Conservation (phyloP, 2,113 vertebrate genomes). For the Ia io region DNA sequence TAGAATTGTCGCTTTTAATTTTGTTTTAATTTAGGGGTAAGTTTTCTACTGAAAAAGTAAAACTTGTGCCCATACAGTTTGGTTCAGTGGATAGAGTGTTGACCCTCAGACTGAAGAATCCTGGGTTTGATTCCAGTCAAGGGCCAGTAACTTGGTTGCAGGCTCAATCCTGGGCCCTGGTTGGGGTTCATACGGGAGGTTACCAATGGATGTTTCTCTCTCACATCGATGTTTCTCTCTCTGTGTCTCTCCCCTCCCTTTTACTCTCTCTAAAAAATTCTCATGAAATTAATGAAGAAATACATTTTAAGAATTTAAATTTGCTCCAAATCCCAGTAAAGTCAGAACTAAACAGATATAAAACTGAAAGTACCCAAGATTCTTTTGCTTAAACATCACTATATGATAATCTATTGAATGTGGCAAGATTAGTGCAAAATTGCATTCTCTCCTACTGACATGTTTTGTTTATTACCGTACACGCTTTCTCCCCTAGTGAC, state of each 20-base stretch:
- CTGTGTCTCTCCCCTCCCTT: background rate
- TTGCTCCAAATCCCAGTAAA: background rate
- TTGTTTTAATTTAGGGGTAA: background rate
- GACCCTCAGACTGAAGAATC: background rate
- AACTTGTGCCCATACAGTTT: background rate
- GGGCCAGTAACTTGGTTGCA: too few relatives aligned
- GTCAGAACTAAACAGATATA: background rate
- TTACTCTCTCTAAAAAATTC: too few relatives aligned
- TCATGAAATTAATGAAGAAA: background rate
- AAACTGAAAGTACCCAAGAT: background rate
- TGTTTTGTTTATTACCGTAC: background rate
- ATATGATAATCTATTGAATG: background rate
- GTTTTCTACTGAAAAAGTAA: background rate
- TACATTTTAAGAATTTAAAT: background rate
- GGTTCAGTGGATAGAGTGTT: too few relatives aligned
- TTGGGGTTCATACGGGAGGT: too few relatives aligned
- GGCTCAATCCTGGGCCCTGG: too few relatives aligned
- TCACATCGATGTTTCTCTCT: background rate
- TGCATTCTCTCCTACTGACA: background rate
- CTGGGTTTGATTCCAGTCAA: background rate
- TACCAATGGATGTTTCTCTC: too few relatives aligned
- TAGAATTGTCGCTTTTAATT: background rate
- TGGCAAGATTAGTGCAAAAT: background rate
- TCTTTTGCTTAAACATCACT: background rate
- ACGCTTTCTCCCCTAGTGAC: background rate